A percentile compares a stretch with the other conserved stretches of the same genome.
phyloP scores from a whole-genome alignment of 1,140 invertebrate species.

The Drosophila teissieri region DNA sequence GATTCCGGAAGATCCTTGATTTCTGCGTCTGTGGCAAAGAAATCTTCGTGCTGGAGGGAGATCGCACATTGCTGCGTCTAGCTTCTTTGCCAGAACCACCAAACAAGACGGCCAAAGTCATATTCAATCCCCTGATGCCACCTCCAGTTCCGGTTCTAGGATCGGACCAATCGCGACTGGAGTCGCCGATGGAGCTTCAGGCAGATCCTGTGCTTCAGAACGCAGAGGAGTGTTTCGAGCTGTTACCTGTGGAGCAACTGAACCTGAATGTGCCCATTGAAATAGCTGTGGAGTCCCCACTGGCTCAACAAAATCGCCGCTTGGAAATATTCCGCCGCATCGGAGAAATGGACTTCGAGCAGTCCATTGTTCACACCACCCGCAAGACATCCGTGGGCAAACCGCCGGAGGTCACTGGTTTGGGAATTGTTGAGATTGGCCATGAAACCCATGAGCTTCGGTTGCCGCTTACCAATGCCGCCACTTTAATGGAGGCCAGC shows the following conservation, averaged over 20 bases:
- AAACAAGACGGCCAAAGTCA: constrained; percentile 70
- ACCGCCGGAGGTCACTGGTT: not conserved
- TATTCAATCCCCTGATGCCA: constrained; percentile 79
- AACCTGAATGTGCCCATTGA: constrained; percentile 84
- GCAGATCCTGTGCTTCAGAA: constrained; percentile 75
- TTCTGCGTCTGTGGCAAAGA: constrained; percentile 85
- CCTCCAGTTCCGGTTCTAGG: constrained; percentile 74
- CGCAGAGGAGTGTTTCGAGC: constrained; percentile 86
- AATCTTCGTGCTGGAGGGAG: constrained; percentile 90
- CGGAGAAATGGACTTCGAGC: constrained; percentile 79
- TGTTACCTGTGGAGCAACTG: constrained; percentile 84
- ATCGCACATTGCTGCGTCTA: constrained; percentile 87
- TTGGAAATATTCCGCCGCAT: constrained; percentile 80
- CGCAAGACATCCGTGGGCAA: constrained; percentile 37
- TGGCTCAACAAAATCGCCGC: constrained; percentile 76
- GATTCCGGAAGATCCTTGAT: constrained; percentile 83
- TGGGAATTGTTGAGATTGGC: constrained; percentile 80
- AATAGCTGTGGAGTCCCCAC: constrained; percentile 81
- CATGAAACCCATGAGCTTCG: constrained; percentile 59
- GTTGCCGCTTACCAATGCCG: constrained; percentile 56
- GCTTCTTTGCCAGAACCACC: constrained; percentile 84
- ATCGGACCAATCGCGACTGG: constrained; percentile 44
- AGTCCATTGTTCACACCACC: constrained; percentile 71
- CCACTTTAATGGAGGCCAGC: constrained; percentile 77
- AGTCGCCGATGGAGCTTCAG: constrained; percentile 67